Percentiles rank a stretch among this genome's conserved stretches.
phyloP scores from a whole-genome alignment of 2,888 invertebrate species.

The Diaphora mendica region DNA sequence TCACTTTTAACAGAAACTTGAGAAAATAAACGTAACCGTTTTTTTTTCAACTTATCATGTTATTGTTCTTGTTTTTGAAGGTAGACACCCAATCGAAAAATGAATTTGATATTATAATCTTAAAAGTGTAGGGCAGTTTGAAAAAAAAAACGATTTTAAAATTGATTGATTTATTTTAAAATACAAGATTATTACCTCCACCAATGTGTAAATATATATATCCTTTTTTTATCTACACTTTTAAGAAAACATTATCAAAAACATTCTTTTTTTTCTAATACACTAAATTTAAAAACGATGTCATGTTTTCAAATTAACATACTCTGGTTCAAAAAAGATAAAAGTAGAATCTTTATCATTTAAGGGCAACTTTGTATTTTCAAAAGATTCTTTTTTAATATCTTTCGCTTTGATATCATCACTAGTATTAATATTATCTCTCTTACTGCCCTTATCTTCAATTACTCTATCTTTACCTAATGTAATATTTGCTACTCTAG shows the following conservation, averaged over 20 bases:
- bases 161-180: neutral
- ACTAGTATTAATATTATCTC: conserved; percentile 10
- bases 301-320: conserved; percentile 40
- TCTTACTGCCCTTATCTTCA: conserved; percentile 2
- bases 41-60: neutral
- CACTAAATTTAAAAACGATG: conserved; percentile 7
- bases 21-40: neutral
- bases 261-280: neutral
- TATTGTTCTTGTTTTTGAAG: neutral
- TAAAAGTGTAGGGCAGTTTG: conserved; percentile 11
- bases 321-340: conserved; percentile 9
- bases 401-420: conserved; percentile 11
- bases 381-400: neutral
- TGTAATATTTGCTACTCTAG: neutral
- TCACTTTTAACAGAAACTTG: neutral
- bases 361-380: conserved; percentile 9
- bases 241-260: conserved; percentile 3
- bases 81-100: neutral
- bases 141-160: neutral
- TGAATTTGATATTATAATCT: neutral
- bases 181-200: conserved; percentile 8
- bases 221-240: neutral
- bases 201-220: conserved; percentile 2
- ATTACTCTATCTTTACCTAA: neutral
- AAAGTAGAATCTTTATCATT: conserved; percentile 31